Evolutionary conservation across 1,140 invertebrate species (phyloP).

Genomic region (Bombus huntii): DNA sequence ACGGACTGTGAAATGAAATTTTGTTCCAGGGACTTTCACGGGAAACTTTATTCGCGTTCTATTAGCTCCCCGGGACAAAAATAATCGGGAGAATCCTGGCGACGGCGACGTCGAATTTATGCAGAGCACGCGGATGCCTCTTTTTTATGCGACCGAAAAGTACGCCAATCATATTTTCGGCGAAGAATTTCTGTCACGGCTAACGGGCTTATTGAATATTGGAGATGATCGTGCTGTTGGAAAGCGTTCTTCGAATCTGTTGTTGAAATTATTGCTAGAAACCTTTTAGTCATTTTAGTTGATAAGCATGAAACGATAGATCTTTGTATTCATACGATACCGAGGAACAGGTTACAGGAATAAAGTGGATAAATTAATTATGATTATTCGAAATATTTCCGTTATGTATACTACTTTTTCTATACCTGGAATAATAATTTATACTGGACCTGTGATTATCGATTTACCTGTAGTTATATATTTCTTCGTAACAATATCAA

Average conservation of each 20-base stretch:
- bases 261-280: background rate
- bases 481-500: too few relatives aligned
- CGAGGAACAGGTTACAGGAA: too few relatives aligned
- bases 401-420: too few relatives aligned
- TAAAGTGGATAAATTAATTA: too few relatives aligned
- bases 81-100: constrained; percentile 26
- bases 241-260: background rate
- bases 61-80: constrained; percentile 41
- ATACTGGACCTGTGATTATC: too few relatives aligned
- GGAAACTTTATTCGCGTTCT: constrained; percentile 38
- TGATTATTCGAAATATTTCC: too few relatives aligned
- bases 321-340: too few relatives aligned
- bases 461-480: too few relatives aligned
- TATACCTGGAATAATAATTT: too few relatives aligned
- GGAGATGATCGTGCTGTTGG: background rate
- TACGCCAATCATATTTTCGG: constrained; percentile 25
- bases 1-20: constrained; percentile 65
- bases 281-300: background rate
- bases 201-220: constrained; percentile 10
- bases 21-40: constrained; percentile 32
- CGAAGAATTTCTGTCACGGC: background rate
- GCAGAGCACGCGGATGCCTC: background rate
- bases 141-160: background rate
- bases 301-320: too few relatives aligned
- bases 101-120: constrained; percentile 12